Percentiles rank a stretch among this genome's conserved stretches.
These are phyloP conservation scores for Ormyrus nitidulus DNA, from an alignment of 2,888 invertebrate genomes.

Conservation along the genomic window DNA sequence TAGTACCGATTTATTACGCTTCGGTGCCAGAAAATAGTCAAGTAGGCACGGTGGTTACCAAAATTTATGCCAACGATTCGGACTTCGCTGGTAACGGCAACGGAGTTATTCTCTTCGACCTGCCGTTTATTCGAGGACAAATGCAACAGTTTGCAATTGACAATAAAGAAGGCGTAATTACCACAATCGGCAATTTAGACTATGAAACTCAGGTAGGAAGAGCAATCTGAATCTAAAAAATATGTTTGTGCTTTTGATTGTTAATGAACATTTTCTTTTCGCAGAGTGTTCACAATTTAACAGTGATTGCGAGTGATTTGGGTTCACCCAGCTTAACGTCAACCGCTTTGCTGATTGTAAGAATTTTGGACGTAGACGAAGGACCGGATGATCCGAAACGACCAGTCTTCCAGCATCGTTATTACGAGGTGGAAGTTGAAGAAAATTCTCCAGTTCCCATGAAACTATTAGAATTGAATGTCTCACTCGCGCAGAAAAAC, in stretches of 20 bases:
- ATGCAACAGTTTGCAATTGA: slow-evolving; percentile 84
- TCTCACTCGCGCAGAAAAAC: slow-evolving; percentile 82
- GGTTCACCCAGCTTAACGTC: slow-evolving; percentile 90
- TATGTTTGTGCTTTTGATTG: too few species aligned
- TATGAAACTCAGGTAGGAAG: slow-evolving; percentile 79
- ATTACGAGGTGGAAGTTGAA: slow-evolving; percentile 88
- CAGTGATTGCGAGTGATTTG: slow-evolving; percentile 89
- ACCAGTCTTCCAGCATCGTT: slow-evolving; percentile 80
- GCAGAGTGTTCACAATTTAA: slow-evolving; percentile 80
- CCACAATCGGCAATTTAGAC: slow-evolving; percentile 84
- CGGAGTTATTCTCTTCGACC: slow-evolving; percentile 86
- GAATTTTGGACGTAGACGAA: slow-evolving; percentile 80
- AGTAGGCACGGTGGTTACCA: slow-evolving; percentile 84
- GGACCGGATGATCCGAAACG: slow-evolving; percentile 74
- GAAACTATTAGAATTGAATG: slow-evolving; percentile 85
- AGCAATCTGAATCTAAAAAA: too few species aligned
- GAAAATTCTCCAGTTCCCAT: slow-evolving; percentile 88
- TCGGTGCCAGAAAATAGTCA: slow-evolving; percentile 85
- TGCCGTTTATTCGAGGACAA: slow-evolving; percentile 80
- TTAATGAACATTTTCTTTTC: too few species aligned
- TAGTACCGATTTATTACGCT: slow-evolving; percentile 85
- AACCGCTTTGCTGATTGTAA: slow-evolving; percentile 84
- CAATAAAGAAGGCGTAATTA: slow-evolving; percentile 89
- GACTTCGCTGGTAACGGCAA: slow-evolving; percentile 93
- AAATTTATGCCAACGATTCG: slow-evolving; percentile 89